Base-by-base conservation (phyloP, 1,140 invertebrate genomes). In the Ostrea edulis region DNA sequence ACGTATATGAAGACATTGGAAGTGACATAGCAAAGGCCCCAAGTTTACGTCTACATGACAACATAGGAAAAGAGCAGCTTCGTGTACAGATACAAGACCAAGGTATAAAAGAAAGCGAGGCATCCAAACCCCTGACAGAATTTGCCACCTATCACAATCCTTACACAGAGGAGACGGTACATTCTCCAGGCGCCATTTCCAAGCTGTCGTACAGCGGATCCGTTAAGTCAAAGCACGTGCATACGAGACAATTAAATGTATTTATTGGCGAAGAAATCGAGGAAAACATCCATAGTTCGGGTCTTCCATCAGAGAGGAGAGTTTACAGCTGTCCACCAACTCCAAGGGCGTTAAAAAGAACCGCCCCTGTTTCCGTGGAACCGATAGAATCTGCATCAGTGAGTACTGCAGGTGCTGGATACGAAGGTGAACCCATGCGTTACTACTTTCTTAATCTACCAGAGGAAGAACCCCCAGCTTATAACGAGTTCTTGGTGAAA, bases 201-300 rank as follows among this genome's bases (percentile, higher is more conserved):
- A 83, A 83, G 22, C 29, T 77, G 68, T 83, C 82, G 35, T 51
- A 12, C 20, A 83, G 17, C 44, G 53, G 82, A 52, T 87, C 86
- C 4, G 17, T 65, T 29, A 58, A 29, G 35, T 85, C 88, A 22
- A 87, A 86, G 51, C 82, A 83, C 14, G 17, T 55, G 11, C 86
- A 87, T 65, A 89, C 88, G 1, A 55, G 91, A 29, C 91, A 91
- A 53, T 65, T 91, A n/a, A 89, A 90, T 52, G 51, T 91, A 54
- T 90, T 85, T 55, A 90, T 91, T 29, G 90, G 91, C 0, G 91
- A 91, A 65, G 91, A 91, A 84, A 89, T 90, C 88, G 91, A 91
- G 55, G 84, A 88, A 52, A 83, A 89, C n/a, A 62, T 87, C 35
- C 55, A 54, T n/a, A 58, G 86, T 29, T 22, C 86, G 12, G 17